Percentiles rank a stretch among this genome's conserved stretches.
phyloP scores from a whole-genome alignment of 2,113 vertebrate genomes.

The Melanerpes formicivorus region DNA sequence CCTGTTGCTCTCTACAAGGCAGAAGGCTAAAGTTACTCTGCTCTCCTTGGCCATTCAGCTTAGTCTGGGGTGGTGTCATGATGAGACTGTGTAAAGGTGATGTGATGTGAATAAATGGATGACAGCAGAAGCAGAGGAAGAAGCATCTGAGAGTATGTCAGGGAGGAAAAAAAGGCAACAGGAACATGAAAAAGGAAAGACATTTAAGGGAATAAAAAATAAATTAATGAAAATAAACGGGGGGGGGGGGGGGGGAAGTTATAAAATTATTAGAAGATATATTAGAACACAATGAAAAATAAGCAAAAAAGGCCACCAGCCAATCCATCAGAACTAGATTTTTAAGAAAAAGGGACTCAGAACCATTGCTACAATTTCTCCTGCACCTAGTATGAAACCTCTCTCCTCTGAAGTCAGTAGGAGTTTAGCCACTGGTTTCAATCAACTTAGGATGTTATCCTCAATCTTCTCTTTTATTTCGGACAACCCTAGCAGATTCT shows the following conservation, averaged over 20 bases:
- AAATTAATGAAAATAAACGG: background rate
- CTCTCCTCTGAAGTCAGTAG: background rate
- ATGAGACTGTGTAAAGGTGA: background rate
- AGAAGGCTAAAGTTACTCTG: background rate
- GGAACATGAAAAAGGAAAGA: background rate
- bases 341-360: background rate
- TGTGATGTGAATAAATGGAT: background rate
- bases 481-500: background rate
- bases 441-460: background rate
- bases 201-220: background rate
- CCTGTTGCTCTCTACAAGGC: background rate
- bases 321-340: background rate
- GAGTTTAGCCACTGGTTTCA: constrained; percentile 13
- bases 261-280: background rate
- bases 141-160: background rate
- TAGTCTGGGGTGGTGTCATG: background rate
- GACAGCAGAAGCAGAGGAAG: background rate
- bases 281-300: background rate
- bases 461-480: background rate
- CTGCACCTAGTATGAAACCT: background rate
- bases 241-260: fast-evolving
- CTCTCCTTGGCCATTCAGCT: background rate
- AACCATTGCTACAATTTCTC: background rate
- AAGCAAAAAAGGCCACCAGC: background rate
- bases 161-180: background rate